Conservation (phyloP, 2,888 invertebrate genomes). For the Nectonema munidae region DNA sequence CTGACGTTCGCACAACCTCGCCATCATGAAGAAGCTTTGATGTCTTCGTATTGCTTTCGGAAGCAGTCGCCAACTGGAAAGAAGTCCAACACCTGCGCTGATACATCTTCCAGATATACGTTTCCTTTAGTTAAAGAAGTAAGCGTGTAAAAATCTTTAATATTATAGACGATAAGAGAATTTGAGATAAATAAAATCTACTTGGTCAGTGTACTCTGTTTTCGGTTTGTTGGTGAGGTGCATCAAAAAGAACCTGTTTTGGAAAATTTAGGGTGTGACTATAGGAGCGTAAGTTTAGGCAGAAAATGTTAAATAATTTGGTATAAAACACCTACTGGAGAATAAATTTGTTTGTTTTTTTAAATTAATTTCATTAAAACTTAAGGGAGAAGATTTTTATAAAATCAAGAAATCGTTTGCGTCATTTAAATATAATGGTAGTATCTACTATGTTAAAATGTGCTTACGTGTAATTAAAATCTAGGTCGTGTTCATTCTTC, state of each 20-base stretch:
- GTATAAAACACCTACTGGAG: too few species aligned
- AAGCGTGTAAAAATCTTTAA: not conserved
- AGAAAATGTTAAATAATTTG: too few species aligned
- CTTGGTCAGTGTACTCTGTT: conserved; percentile 91
- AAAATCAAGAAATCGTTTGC: too few species aligned
- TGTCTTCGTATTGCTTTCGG: conserved; percentile 93
- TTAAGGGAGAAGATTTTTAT: too few species aligned
- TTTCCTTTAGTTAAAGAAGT: conserved; percentile 32
- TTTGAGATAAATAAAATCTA: conserved; percentile 18
- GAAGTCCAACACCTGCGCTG: conserved; percentile 96
- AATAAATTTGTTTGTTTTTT: too few species aligned
- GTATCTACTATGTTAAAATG: too few species aligned
- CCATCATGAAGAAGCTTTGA: too few species aligned
- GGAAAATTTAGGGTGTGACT: too few species aligned
- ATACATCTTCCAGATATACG: conserved; percentile 98
- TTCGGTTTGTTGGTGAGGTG: conserved; percentile 99
- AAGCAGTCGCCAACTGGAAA: conserved; percentile 99
- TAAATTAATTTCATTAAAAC: too few species aligned
- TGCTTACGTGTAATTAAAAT: conserved; percentile 84
- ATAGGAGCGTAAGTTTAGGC: too few species aligned
- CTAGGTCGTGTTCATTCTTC: conserved; percentile 85
- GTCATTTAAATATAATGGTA: too few species aligned
- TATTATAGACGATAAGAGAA: conserved; percentile 1
- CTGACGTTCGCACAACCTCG: too few species aligned
- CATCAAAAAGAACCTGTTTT: conserved; percentile 76